phyloP scores from a whole-genome alignment of 23 tunicate species.

The Halocynthia roretzi region DNA sequence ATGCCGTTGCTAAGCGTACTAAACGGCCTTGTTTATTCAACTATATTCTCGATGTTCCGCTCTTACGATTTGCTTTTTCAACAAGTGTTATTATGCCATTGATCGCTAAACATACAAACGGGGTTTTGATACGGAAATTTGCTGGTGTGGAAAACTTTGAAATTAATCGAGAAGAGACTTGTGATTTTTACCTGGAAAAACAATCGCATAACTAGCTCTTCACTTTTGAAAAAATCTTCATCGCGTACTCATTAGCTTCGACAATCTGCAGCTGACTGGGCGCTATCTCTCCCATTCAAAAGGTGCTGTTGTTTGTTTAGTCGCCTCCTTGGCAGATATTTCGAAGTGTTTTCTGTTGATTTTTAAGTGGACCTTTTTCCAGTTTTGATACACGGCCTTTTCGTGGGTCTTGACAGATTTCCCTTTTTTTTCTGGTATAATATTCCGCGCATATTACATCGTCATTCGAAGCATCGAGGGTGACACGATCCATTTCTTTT shows the following conservation, averaged over 20 bases:
- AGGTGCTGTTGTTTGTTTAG: not conserved
- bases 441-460: too few species aligned
- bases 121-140: not conserved
- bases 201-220: not conserved
- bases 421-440: too few species aligned
- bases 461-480: too few species aligned
- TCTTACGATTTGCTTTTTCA: slow-evolving; percentile 9
- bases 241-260: too few species aligned
- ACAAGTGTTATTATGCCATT: not conserved
- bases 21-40: too few species aligned
- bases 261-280: too few species aligned
- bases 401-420: too few species aligned
- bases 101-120: slow-evolving; percentile 1
- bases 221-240: not conserved
- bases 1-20: too few species aligned
- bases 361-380: not conserved
- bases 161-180: not conserved
- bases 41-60: too few species aligned
- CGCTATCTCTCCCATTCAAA: too few species aligned
- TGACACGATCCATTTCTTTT: too few species aligned
- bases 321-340: not conserved
- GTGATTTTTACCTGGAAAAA: slow-evolving; percentile 11
- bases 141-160: not conserved
- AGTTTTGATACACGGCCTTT: too few species aligned
- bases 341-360: not conserved